These are phyloP conservation scores for Globodera ellingtonae DNA, from an alignment of 1,140 invertebrate species.

Conservation along the genomic window DNA sequence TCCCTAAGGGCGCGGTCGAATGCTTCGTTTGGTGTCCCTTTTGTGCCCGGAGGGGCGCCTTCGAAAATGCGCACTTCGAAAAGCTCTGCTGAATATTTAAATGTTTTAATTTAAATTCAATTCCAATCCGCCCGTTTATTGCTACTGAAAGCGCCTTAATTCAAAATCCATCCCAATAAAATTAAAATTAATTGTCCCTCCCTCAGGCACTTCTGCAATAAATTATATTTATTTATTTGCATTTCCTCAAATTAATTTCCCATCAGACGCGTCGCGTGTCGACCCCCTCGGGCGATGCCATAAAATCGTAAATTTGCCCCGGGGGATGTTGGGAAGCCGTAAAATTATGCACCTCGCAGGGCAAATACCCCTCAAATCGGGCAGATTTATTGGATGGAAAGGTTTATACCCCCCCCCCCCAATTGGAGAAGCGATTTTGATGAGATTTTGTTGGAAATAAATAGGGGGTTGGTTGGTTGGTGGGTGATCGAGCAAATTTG, in stretches of 20 bases:
- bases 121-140: neutral
- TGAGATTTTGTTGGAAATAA: neutral
- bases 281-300: neutral
- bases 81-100: slow-evolving; percentile 36
- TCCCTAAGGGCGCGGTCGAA: slow-evolving; percentile 47
- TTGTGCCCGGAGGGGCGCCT: slow-evolving; percentile 53
- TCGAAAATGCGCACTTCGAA: slow-evolving; percentile 55
- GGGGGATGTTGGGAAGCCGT: slow-evolving; percentile 19
- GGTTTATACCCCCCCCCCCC: too few species aligned
- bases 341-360: slow-evolving; percentile 16
- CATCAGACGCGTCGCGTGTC: neutral
- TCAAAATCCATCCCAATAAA: neutral
- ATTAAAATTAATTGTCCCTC: neutral
- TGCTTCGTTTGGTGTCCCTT: slow-evolving; percentile 53
- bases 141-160: neutral
- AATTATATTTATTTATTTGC: slow-evolving; percentile 15
- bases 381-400: neutral
- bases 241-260: slow-evolving; percentile 33
- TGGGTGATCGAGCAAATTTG: too few species aligned
- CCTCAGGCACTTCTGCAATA: neutral
- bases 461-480: too few species aligned
- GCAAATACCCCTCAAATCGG: neutral
- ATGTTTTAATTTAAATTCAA: too few species aligned
- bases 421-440: neutral
- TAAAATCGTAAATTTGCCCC: slow-evolving; percentile 6